A percentile compares a stretch with the other conserved stretches of the same genome.
Conservation (phyloP, 2,888 invertebrate genomes). For the Drosophila cognata region DNA sequence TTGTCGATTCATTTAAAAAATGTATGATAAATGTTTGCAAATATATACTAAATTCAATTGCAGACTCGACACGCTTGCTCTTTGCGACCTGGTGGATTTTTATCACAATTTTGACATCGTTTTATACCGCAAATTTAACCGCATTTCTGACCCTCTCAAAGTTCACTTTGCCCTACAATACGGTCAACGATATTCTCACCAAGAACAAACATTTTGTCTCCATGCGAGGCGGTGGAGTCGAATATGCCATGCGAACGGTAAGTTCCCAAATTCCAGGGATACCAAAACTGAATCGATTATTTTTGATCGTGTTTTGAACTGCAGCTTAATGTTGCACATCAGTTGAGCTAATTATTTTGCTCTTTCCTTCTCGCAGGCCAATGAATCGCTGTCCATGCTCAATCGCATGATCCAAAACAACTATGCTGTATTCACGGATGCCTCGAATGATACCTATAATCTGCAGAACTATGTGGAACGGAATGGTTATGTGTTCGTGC, state of each 20-base stretch:
- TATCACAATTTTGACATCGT: conserved; percentile 93
- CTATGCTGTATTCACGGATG: conserved; percentile 82
- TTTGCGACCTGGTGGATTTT: conserved; percentile 97
- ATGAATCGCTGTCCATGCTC: conserved; percentile 82
- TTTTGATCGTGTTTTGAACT: neutral
- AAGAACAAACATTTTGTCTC: conserved; percentile 91
- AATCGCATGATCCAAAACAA: conserved; percentile 82
- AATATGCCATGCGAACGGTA: conserved; percentile 88
- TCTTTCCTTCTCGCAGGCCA: conserved; percentile 64
- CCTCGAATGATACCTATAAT: conserved; percentile 84
- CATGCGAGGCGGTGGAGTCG: conserved; percentile 89
- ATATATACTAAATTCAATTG: conserved; percentile 53
- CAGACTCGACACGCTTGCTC: conserved; percentile 92
- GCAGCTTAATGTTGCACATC: neutral
- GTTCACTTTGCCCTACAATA: conserved; percentile 92
- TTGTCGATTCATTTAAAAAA: conserved; percentile 61
- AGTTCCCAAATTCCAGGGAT: conserved; percentile 60
- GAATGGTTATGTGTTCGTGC: conserved; percentile 87
- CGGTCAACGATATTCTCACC: conserved; percentile 88
- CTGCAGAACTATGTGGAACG: conserved; percentile 85
- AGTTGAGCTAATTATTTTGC: fast-evolving
- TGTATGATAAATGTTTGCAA: conserved; percentile 3
- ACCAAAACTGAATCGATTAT: neutral
- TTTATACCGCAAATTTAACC: conserved; percentile 96
- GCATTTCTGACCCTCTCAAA: conserved; percentile 94